Evolutionary conservation across 2,113 vertebrate genomes (phyloP).

Genomic region (Grammomys surdaster): DNA sequence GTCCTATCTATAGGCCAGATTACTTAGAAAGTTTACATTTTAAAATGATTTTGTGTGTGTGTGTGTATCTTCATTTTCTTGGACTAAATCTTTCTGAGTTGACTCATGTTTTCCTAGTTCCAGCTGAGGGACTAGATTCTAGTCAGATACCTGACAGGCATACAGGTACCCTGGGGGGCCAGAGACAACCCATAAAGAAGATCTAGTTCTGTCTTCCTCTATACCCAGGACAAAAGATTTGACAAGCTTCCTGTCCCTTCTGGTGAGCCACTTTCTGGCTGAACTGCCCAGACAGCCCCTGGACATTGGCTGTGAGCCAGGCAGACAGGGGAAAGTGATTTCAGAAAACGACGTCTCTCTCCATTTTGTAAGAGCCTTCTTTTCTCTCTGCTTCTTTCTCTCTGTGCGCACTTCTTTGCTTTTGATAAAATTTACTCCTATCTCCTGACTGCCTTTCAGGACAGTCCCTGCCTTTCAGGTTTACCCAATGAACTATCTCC

Average conservation of each 20-base stretch:
- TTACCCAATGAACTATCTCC: not conserved
- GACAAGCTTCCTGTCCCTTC: not conserved
- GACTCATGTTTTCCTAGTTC: not conserved
- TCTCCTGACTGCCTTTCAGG: not conserved
- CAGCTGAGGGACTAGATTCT: not conserved
- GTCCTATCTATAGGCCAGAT: not conserved
- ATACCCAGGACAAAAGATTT: not conserved
- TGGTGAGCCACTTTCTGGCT: not conserved
- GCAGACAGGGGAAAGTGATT: not conserved
- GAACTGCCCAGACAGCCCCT: not conserved
- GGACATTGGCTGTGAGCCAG: not conserved
- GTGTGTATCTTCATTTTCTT: slow-evolving; percentile 35
- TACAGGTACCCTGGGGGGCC: not conserved
- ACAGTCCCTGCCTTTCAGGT: not conserved
- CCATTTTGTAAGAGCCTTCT: not conserved
- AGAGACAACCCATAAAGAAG: not conserved
- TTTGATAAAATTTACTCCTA: not conserved
- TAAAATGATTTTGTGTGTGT: not conserved
- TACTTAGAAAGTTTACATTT: slow-evolving; percentile 30
- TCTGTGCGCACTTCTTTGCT: not conserved
- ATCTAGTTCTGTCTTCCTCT: not conserved
- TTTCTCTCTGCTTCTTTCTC: not conserved
- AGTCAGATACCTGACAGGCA: not conserved
- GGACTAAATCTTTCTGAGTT: slow-evolving; percentile 44
- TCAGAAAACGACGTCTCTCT: not conserved